A percentile compares a stretch with the other conserved stretches of the same genome.
These are phyloP conservation scores for Ophioninae sp. DNA, from an alignment of 2,888 invertebrate genomes.

Conservation along the genomic window DNA sequence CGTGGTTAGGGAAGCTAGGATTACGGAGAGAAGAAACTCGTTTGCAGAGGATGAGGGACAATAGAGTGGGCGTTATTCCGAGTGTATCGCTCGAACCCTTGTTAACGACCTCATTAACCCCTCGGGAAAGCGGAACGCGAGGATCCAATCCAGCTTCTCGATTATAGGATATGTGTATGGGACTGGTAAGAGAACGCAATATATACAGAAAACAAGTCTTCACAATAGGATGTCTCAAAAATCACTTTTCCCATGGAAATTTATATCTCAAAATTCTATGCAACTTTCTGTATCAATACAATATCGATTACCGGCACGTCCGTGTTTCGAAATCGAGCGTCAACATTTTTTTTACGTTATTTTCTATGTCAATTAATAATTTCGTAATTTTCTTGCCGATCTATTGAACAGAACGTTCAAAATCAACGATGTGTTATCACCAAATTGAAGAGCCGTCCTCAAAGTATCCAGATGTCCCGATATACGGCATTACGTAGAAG, in stretches of 20 bases:
- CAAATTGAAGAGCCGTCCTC: background rate
- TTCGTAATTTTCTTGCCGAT: too few relatives aligned
- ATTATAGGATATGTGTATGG: conserved; percentile 20
- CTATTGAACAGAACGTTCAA: background rate
- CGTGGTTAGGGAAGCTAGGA: background rate
- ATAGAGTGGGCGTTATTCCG: conserved; percentile 43
- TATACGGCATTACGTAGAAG: background rate
- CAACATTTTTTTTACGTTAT: too few relatives aligned
- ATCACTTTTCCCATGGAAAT: background rate
- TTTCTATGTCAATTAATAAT: too few relatives aligned
- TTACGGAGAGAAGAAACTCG: conserved; percentile 9
- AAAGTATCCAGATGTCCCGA: background rate
- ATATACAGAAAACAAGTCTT: background rate
- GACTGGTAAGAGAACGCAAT: background rate
- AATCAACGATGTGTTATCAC: background rate
- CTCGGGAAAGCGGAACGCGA: conserved; percentile 54
- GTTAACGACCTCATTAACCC: conserved; percentile 78
- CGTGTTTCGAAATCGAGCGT: too few relatives aligned
- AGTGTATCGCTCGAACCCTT: conserved; percentile 64
- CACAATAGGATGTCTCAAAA: background rate
- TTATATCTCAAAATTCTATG: background rate
- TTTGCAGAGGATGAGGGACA: conserved; percentile 5
- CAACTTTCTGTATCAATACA: background rate
- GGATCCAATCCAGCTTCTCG: conserved; percentile 29
- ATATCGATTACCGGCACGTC: background rate